Conservation (phyloP, 23 tunicate genomes). For the Trididemnum clinides region DNA sequence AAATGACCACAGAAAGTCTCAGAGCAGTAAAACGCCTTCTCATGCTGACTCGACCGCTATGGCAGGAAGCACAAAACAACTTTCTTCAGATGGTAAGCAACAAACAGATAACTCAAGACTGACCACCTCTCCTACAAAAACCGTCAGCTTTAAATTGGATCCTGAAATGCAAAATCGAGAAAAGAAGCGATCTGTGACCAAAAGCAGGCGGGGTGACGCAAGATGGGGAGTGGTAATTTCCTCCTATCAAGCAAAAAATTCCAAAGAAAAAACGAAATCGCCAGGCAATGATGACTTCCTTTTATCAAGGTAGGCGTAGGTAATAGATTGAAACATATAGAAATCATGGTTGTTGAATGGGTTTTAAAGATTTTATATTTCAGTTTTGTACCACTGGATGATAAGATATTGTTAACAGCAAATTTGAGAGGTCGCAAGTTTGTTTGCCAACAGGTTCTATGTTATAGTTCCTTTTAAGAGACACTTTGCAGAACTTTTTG, state of each 20-base stretch:
- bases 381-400: no score
- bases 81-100: neutral
- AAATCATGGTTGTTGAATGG: no score
- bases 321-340: neutral
- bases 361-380: no score
- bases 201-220: slow-evolving; percentile 39
- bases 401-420: no score
- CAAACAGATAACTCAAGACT: neutral
- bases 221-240: slow-evolving; percentile 60
- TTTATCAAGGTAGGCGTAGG: neutral
- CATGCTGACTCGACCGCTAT: neutral
- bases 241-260: slow-evolving; percentile 15
- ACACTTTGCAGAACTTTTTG: no score
- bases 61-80: neutral
- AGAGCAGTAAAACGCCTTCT: neutral
- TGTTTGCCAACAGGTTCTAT: no score
- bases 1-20: neutral
- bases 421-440: no score
- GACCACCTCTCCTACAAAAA: slow-evolving; percentile 38
- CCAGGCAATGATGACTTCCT: neutral
- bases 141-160: slow-evolving; percentile 65
- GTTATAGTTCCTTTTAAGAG: no score
- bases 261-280: neutral
- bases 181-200: neutral
- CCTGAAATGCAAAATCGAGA: slow-evolving; percentile 38